A percentile compares a stretch with the other conserved stretches of the same genome.
phyloP scores from a whole-genome alignment of 2,797 vertebrate genomes.

The Numenius phaeopus region DNA sequence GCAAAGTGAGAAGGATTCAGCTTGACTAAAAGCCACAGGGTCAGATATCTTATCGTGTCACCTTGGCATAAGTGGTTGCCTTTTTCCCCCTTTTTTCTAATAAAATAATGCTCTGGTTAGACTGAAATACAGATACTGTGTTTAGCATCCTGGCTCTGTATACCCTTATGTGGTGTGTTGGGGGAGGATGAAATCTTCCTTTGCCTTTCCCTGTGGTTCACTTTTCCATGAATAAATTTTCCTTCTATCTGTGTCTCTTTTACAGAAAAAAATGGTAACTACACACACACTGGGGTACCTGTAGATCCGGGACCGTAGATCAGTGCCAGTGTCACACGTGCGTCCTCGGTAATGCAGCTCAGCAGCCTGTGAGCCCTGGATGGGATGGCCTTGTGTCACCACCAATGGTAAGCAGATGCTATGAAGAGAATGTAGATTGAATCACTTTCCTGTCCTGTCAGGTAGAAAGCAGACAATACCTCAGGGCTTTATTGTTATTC shows the following conservation, averaged over 20 bases:
- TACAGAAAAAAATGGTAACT: background rate
- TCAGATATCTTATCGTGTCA: background rate
- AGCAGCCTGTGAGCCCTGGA: background rate
- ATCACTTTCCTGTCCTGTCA: background rate
- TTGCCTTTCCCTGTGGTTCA: background rate
- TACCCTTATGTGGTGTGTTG: rapidly evolving
- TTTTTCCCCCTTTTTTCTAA: background rate
- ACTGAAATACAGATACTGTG: background rate
- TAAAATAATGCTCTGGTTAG: background rate
- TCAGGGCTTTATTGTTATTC: background rate
- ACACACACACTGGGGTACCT: background rate
- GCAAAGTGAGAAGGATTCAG: background rate
- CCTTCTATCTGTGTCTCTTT: background rate
- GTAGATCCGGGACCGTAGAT: background rate
- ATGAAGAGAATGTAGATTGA: background rate
- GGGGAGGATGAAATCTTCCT: background rate
- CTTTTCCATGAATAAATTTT: background rate
- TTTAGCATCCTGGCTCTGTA: background rate
- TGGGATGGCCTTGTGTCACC: background rate
- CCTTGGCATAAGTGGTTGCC: background rate
- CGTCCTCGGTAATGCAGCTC: background rate
- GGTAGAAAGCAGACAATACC: background rate
- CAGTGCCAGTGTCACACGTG: background rate
- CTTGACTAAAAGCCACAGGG: rapidly evolving
- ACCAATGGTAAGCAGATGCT: background rate